Base-by-base conservation (phyloP, 1,140 invertebrate species). In the Plectrocnemia conspersa region DNA sequence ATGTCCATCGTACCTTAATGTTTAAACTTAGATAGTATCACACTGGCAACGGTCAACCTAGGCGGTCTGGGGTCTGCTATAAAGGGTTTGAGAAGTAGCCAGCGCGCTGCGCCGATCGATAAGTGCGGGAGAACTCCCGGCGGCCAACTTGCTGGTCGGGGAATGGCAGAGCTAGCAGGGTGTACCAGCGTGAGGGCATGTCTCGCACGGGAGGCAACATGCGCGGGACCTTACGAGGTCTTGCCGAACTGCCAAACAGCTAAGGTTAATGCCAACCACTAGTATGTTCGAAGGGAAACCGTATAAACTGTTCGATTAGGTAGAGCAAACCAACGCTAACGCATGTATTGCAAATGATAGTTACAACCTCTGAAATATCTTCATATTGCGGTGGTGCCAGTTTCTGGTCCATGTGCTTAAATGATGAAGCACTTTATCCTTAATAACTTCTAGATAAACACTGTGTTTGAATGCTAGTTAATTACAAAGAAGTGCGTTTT, bases 81-180 rank as follows among this genome's bases (percentile, higher is more conserved):
- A 74, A 69, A 5, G 72, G 73, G 64, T 76, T 76, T 72, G 88
- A 91, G 78, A 91, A 91, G 76, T 89, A 89, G 61, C 88, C 88
- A 56, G 88, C 88, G 64, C 87, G 80, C 76, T 87, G 70, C 47
- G 79, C 72, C 75, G 79, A 75, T 67, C 84, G 79, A 69, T 83
- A 82, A 60, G 81, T 79, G 55, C 88, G 81, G 52, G 82, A 82
- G 68, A 90, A 86, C 72, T 92, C 88, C 54, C 89, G 77, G 61
- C 89, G 75, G 55, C 88, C 89, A 64, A 91, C 83, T 70, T 90
- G 89, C 77, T 92, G 89, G 76, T 93, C 90, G 65, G 89, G 88
- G 75, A 93, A 93, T 59, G 89, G 90, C 64, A 93, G 80, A 54
- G 90, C 90, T 71, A 93, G 80, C 57, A 93, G 80, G 50, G 88